phyloP scores from a whole-genome alignment of 1,140 invertebrate species.

The Lutraria rhynchaena region DNA sequence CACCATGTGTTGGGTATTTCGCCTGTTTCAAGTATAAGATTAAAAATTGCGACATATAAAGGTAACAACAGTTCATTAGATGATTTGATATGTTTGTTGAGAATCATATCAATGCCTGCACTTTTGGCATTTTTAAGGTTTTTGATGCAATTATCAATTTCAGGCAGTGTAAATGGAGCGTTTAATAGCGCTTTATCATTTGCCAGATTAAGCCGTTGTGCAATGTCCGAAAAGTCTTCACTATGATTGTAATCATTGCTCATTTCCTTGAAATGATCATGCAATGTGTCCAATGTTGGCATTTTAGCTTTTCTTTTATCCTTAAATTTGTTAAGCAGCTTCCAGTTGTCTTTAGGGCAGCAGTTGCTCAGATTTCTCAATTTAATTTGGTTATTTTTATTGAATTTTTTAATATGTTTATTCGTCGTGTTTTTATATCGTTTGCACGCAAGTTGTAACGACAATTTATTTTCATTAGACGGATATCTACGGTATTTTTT shows the following conservation, averaged over 20 bases:
- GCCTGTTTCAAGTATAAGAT: slow-evolving; percentile 40
- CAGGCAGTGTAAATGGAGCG: neutral
- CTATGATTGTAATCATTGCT: neutral
- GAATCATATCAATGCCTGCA: slow-evolving; percentile 1
- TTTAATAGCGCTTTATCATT: slow-evolving; percentile 13
- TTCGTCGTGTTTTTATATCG: slow-evolving; percentile 29
- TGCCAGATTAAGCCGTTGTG: neutral
- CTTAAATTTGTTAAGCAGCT: slow-evolving; percentile 15
- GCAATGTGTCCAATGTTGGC: neutral
- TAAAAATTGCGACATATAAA: slow-evolving; percentile 10
- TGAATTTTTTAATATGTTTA: neutral
- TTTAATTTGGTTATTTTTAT: slow-evolving; percentile 5
- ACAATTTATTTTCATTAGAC: neutral
- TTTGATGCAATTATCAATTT: slow-evolving; percentile 21
- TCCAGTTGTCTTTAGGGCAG: slow-evolving; percentile 27
- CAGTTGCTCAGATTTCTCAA: neutral
- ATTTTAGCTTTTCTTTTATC: neutral
- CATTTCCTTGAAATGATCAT: slow-evolving; percentile 21
- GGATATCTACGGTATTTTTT: neutral
- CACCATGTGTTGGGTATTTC: slow-evolving; percentile 32
- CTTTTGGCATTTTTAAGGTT: slow-evolving; percentile 40
- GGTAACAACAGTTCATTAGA: slow-evolving; percentile 30
- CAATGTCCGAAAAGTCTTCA: neutral
- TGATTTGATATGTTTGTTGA: slow-evolving; percentile 43
- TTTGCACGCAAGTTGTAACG: neutral